These are phyloP conservation scores for Neopipo cinnamomea DNA, from an alignment of 2,113 vertebrate species.

Conservation along the genomic window DNA sequence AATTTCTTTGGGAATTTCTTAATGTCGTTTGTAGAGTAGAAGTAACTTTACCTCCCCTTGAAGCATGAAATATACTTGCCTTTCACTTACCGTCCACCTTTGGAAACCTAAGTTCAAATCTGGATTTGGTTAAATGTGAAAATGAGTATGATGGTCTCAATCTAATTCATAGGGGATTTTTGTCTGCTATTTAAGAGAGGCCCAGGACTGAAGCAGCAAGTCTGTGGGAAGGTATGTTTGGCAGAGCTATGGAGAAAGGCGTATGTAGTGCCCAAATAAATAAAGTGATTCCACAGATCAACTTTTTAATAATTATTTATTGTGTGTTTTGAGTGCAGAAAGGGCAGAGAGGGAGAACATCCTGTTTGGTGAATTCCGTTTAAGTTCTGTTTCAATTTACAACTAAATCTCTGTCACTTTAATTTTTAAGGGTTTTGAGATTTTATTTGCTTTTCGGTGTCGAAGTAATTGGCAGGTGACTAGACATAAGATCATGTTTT, in stretches of 20 bases:
- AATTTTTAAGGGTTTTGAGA: neutral
- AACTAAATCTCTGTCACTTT: conserved; percentile 3
- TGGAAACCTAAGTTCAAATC: conserved; percentile 38
- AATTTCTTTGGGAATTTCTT: conserved; percentile 36
- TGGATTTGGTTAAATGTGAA: conserved; percentile 65
- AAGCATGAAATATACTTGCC: conserved; percentile 38
- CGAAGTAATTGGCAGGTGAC: conserved; percentile 45
- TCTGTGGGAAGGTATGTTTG: conserved; percentile 32
- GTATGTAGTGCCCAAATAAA: conserved; percentile 14
- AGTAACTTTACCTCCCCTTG: conserved; percentile 31
- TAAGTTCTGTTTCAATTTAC: conserved; percentile 35
- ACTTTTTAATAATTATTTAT: conserved; percentile 23
- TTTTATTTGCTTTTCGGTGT: conserved; percentile 29
- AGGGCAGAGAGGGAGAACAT: neutral
- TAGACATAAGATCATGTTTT: conserved; percentile 37
- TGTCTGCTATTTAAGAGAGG: conserved; percentile 10
- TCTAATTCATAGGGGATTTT: conserved; percentile 14
- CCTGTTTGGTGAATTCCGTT: neutral
- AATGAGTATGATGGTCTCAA: conserved; percentile 13
- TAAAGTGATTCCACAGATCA: neutral
- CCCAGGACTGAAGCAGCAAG: neutral
- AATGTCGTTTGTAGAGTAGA: conserved; percentile 35
- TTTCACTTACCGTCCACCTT: conserved; percentile 40
- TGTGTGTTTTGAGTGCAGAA: neutral
- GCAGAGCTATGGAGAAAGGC: conserved; percentile 4